Conservation (phyloP, 1,140 invertebrate genomes). For the Dendrolimus kikuchii region DNA sequence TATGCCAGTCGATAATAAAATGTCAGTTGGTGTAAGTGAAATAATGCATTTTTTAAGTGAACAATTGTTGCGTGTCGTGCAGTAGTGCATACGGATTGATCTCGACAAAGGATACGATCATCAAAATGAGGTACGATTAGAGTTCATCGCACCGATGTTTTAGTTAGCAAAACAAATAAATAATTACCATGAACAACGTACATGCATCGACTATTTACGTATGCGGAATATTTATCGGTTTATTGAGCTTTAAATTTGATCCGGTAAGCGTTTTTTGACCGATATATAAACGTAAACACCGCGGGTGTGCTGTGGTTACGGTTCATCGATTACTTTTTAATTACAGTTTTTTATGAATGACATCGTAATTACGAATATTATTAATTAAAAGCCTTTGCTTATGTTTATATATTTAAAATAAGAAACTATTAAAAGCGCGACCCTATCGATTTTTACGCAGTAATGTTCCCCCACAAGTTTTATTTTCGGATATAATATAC, state of each 20-base stretch:
- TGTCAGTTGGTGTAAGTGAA: conserved; percentile 56
- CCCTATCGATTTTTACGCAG: conserved; percentile 26
- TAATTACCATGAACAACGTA: conserved; percentile 34
- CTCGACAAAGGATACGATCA: conserved; percentile 60
- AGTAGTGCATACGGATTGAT: conserved; percentile 65
- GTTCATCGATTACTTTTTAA: conserved; percentile 54
- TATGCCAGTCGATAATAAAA: conserved; percentile 47
- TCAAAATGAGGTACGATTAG: conserved; percentile 66
- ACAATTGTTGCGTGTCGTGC: conserved; percentile 66
- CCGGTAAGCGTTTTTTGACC: conserved; percentile 28
- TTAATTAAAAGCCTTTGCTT: no score
- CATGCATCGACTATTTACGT: conserved; percentile 48
- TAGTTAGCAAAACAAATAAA: conserved; percentile 63
- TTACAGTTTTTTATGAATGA: conserved; percentile 53
- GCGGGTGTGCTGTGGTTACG: conserved; percentile 28
- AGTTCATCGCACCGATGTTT: conserved; percentile 60
- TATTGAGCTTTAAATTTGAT: conserved; percentile 34
- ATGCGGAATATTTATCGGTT: conserved; percentile 36
- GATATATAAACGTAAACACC: conserved; percentile 52
- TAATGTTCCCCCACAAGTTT: conserved; percentile 23
- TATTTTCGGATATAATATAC: conserved; percentile 6
- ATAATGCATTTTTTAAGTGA: conserved; percentile 68
- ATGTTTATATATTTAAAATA: conserved; percentile 11
- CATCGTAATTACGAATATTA: conserved; percentile 19
- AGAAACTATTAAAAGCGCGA: conserved; percentile 7